These are phyloP conservation scores for Dendrocincla tyrannina DNA, from an alignment of 2,797 vertebrate genomes.

Conservation along the genomic window DNA sequence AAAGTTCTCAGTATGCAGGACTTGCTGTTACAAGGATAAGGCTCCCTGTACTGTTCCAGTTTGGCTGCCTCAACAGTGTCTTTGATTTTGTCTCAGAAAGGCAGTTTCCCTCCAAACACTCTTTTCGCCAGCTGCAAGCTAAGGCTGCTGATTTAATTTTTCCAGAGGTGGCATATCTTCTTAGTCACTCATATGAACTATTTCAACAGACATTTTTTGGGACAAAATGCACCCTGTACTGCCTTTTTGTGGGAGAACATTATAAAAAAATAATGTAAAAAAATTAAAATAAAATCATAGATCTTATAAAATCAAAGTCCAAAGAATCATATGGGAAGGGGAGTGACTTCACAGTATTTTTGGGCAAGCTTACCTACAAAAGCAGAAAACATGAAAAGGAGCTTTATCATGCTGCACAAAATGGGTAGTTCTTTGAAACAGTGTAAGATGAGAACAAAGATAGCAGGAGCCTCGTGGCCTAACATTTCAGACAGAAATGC, in stretches of 20 bases:
- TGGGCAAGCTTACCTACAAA: neutral
- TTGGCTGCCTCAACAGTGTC: neutral
- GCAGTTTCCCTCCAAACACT: neutral
- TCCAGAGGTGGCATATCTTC: slow-evolving; percentile 17
- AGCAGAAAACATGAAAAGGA: neutral
- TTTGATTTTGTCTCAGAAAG: slow-evolving; percentile 20
- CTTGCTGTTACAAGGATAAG: neutral
- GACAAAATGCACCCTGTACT: neutral
- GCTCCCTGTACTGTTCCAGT: neutral
- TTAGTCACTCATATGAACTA: neutral
- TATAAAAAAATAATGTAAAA: neutral
- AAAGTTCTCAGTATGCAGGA: neutral
- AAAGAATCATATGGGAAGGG: neutral
- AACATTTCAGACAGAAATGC: neutral
- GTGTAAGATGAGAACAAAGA: neutral
- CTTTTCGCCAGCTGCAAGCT: slow-evolving; percentile 31
- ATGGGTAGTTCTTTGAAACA: neutral
- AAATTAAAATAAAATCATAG: neutral
- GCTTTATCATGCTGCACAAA: neutral
- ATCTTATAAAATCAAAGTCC: neutral
- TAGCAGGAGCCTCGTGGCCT: neutral
- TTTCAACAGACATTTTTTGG: neutral
- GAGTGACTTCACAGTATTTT: neutral
- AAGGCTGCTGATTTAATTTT: slow-evolving; percentile 37
- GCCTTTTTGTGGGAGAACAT: neutral